Evolutionary conservation across 2,888 invertebrate genomes (phyloP).

Genomic region (Cantharis rufa): DNA sequence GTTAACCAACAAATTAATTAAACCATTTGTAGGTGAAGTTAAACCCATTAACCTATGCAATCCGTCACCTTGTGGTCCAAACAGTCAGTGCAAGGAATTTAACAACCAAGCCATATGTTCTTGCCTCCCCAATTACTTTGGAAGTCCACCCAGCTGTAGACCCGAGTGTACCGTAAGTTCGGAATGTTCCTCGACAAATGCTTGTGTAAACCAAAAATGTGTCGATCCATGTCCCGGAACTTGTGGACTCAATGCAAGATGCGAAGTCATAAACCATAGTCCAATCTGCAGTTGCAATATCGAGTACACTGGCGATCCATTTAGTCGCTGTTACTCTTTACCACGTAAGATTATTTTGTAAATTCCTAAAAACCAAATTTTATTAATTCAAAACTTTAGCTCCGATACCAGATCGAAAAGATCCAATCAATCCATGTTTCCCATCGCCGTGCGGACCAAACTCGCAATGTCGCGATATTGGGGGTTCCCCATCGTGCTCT

Average conservation of each 20-base stretch:
- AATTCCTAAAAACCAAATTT: background rate
- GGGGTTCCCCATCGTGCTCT: slow-evolving; percentile 63
- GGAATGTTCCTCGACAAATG: slow-evolving; percentile 78
- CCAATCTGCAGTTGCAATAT: slow-evolving; percentile 78
- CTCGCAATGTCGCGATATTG: slow-evolving; percentile 71
- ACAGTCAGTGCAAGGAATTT: slow-evolving; percentile 74
- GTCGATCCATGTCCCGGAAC: slow-evolving; percentile 81
- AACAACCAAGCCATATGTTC: slow-evolving; percentile 78
- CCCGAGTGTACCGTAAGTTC: slow-evolving; percentile 84
- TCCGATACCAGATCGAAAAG: slow-evolving; percentile 44
- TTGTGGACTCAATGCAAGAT: slow-evolving; percentile 77
- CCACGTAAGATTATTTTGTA: slow-evolving; percentile 11
- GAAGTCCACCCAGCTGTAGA: slow-evolving; percentile 79
- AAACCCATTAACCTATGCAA: slow-evolving; percentile 66
- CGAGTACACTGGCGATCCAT: slow-evolving; percentile 79
- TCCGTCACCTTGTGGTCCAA: slow-evolving; percentile 81
- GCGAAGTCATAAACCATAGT: slow-evolving; percentile 80
- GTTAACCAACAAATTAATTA: background rate
- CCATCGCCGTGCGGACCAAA: slow-evolving; percentile 83
- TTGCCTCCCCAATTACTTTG: slow-evolving; percentile 72
- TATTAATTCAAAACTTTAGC: slow-evolving; percentile 30
- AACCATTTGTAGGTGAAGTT: slow-evolving; percentile 23
- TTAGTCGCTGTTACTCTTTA: slow-evolving; percentile 65
- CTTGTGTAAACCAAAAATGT: slow-evolving; percentile 82
- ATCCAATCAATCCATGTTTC: slow-evolving; percentile 62